Conservation (phyloP, 2,888 invertebrate species). For the Brachycybe producta region DNA sequence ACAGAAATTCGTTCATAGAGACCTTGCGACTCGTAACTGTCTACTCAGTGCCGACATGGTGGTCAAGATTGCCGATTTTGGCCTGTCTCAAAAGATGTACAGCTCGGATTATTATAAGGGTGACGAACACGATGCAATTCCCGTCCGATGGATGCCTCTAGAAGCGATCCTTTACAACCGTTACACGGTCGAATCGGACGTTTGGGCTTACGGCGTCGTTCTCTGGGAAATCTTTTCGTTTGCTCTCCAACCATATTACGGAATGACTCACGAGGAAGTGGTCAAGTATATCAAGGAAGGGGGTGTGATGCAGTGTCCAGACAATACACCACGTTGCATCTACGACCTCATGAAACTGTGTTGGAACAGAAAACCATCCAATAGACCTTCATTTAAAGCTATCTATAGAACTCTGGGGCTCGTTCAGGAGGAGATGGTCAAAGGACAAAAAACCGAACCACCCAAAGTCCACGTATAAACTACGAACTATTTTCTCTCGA, state of each 20-base stretch:
- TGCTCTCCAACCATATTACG: constrained; percentile 91
- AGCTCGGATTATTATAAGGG: constrained; percentile 77
- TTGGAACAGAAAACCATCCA: constrained; percentile 75
- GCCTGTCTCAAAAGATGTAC: constrained; percentile 88
- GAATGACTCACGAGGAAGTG: constrained; percentile 94
- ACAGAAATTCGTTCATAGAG: constrained; percentile 87
- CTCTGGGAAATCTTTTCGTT: constrained; percentile 96
- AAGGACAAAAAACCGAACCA: constrained; percentile 15
- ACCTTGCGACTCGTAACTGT: constrained; percentile 89
- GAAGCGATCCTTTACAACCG: constrained; percentile 93
- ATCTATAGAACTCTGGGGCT: constrained; percentile 30
- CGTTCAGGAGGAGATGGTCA: constrained; percentile 28
- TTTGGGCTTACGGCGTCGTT: constrained; percentile 94
- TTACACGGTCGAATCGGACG: constrained; percentile 89
- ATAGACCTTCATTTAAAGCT: constrained; percentile 62
- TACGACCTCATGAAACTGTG: constrained; percentile 89
- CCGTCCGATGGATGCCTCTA: constrained; percentile 95
- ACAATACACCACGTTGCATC: constrained; percentile 69
- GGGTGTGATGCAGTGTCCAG: constrained; percentile 76
- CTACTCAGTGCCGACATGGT: constrained; percentile 84
- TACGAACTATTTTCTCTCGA: neutral
- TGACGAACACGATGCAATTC: constrained; percentile 87
- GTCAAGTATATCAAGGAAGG: constrained; percentile 88
- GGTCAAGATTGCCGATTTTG: constrained; percentile 96
- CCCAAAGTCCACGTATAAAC: constrained; percentile 19